These are phyloP conservation scores for Glareola pratincola DNA, from an alignment of 2,113 vertebrate genomes.

Conservation along the genomic window DNA sequence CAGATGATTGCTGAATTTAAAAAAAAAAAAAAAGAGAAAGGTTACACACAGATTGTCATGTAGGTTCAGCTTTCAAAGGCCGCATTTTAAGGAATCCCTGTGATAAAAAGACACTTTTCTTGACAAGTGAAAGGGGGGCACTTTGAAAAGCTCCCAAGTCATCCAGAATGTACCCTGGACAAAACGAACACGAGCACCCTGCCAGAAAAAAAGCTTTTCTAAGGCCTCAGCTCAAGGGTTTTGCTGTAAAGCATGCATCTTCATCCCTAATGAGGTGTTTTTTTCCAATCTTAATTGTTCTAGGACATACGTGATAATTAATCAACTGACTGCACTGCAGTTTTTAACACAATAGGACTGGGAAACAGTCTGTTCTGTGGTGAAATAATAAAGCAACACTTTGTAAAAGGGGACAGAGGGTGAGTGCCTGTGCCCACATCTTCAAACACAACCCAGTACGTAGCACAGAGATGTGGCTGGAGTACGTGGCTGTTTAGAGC, in stretches of 20 bases:
- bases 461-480: neutral
- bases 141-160: neutral
- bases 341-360: neutral
- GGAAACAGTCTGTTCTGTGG: neutral
- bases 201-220: neutral
- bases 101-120: neutral
- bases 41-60: neutral
- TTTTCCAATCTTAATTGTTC: neutral
- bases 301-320: neutral
- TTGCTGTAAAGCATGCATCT: neutral
- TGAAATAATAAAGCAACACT: neutral
- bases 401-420: neutral
- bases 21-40: neutral
- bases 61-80: neutral
- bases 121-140: neutral
- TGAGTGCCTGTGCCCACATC: neutral
- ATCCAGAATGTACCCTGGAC: neutral
- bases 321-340: neutral
- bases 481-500: rapidly evolving
- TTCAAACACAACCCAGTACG: neutral
- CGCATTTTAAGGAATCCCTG: neutral
- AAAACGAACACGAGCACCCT: neutral
- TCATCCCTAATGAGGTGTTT: neutral
- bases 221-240: neutral
- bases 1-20: constrained; percentile 68